Evolutionary conservation across 2,888 invertebrate species (phyloP), one percentile per base, ranked within the genome.

Genomic region (Noctua janthe): DNA sequence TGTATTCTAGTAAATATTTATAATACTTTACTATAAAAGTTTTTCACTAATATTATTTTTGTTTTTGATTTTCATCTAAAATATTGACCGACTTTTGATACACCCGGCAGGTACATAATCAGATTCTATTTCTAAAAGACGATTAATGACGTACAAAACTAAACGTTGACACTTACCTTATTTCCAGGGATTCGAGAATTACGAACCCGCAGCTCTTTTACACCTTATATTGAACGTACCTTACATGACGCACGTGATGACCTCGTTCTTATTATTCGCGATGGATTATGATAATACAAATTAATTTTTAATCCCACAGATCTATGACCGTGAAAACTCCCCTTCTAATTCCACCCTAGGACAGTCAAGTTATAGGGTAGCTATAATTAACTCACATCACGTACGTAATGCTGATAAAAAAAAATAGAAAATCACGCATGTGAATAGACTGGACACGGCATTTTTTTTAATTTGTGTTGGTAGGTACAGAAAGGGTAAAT

Each of bases 211-310:
- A 80, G n/a, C n/a, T 20, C 13, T 43, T 43, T 64, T 1, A 43
- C 29, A 71, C 29, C 47, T 43, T 20, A 8, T 39, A 29, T 20
- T 20, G n/a, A 73, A 73, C 20, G n/a, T 51, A 43, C 20, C 15
- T 17, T 11, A 49, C 7, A 67, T 67, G 67, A 69, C 69, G 69
- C 69, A 69, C 69, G n/a, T 29, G 47, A 15, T 69, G 69, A 17
- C 69, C 69, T 69, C n/a, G 69, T 47, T n/a, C 47, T 69, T 17
- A 69, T 29, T 54, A 75, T n/a, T 20, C 29, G 15, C 15, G 7
- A 64, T n/a, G 11, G 39, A 43, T 5, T 51, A 17, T 62, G 29
- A 78, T 51, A 62, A 51, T 35, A 35, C n/a, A 66, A 76, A 83
- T 56, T 56, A 29, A 77, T 39, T 29, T 13, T 67, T 6, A 0